Conservation (phyloP, 2,888 invertebrate genomes). For the Nymphalis urticae region DNA sequence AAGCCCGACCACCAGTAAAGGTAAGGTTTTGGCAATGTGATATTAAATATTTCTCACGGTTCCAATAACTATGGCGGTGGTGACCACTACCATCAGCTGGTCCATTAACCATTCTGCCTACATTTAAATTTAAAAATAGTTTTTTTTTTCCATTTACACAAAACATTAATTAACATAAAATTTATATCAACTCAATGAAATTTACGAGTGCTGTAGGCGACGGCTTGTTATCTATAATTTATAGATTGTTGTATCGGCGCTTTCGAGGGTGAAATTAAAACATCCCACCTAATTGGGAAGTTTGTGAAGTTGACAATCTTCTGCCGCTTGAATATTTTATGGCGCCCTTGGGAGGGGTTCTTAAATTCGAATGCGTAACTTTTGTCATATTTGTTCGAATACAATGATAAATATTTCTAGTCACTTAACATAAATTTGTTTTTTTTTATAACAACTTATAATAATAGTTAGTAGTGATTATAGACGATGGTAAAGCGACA, state of each 20-base stretch:
- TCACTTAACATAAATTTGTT: not conserved
- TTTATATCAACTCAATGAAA: not conserved
- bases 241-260: slow-evolving; percentile 24
- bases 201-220: not conserved
- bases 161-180: not conserved
- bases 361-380: slow-evolving; percentile 7
- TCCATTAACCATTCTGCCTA: no score
- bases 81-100: no score
- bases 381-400: not conserved
- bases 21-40: no score
- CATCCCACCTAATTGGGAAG: slow-evolving; percentile 49
- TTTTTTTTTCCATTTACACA: no score
- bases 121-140: no score
- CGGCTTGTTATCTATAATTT: slow-evolving; percentile 22
- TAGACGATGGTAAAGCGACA: no score
- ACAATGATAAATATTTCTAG: not conserved
- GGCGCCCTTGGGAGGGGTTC: slow-evolving; percentile 20
- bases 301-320: slow-evolving; percentile 51
- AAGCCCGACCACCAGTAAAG: no score
- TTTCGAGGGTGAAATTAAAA: slow-evolving; percentile 38
- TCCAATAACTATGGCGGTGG: no score
- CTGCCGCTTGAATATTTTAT: slow-evolving; percentile 40
- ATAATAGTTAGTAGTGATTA: no score
- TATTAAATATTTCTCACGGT: no score
- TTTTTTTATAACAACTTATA: no score